Percentiles rank a stretch among this genome's conserved stretches.
phyloP scores from a whole-genome alignment of 92 coral and sea anemone species.

The Isaurus tuberculatus region DNA sequence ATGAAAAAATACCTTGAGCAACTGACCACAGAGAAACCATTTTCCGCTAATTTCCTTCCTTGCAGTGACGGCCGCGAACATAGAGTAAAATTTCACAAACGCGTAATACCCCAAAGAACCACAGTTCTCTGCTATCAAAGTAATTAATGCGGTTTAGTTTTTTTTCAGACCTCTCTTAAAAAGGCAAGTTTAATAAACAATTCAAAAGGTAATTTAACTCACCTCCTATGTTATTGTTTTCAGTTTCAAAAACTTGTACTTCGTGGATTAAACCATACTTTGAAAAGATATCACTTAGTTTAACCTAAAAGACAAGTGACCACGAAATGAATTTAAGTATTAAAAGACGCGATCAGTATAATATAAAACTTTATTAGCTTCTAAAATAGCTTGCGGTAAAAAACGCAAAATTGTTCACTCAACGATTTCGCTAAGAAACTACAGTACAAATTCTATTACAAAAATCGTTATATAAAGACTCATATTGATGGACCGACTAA shows the following conservation, averaged over 20 bases:
- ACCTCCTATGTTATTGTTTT: slow-evolving; percentile 59
- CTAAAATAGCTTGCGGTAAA: too few species aligned
- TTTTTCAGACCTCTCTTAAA: not conserved
- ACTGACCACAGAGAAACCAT: slow-evolving; percentile 77
- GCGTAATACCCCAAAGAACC: slow-evolving; percentile 62
- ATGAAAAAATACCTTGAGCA: slow-evolving; percentile 65
- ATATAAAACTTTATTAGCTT: too few species aligned
- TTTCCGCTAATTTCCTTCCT: slow-evolving; percentile 64
- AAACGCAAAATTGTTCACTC: too few species aligned
- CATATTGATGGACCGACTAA: too few species aligned
- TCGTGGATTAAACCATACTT: slow-evolving; percentile 76
- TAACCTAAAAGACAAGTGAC: slow-evolving; percentile 47
- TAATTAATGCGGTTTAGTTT: not conserved
- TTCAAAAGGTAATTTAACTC: not conserved
- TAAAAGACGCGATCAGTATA: not conserved
- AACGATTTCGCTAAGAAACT: too few species aligned
- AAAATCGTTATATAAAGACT: too few species aligned
- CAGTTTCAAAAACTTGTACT: slow-evolving; percentile 77
- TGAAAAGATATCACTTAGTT: slow-evolving; percentile 71
- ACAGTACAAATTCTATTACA: too few species aligned
- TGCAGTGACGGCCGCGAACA: slow-evolving; percentile 73
- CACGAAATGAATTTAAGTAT: not conserved
- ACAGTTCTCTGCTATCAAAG: not conserved
- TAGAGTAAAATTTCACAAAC: slow-evolving; percentile 83
- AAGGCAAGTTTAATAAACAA: not conserved